Evolutionary conservation across 1,140 invertebrate species (phyloP).

Genomic region (Callitettix versicolor): DNA sequence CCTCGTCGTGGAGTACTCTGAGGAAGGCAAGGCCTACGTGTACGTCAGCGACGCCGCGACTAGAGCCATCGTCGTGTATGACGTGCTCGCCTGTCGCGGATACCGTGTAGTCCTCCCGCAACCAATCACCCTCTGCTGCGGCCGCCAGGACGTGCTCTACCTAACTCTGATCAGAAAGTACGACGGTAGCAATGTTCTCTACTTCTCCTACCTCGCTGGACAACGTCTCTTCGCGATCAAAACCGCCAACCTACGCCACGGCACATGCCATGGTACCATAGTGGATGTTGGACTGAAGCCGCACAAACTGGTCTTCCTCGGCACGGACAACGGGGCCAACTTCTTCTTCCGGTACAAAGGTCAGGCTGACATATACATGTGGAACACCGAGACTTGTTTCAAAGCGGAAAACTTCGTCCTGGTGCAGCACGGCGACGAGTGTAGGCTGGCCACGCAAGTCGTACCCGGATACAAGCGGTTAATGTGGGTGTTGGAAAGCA

Average conservation of each 20-base stretch:
- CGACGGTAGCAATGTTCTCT: conserved; percentile 38
- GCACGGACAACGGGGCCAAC: conserved; percentile 43
- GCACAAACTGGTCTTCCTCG: conserved; percentile 42
- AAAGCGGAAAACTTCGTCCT: conserved; percentile 41
- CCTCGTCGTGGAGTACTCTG: conserved; percentile 43
- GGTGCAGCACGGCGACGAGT: conserved; percentile 45
- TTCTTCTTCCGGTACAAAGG: conserved; percentile 44
- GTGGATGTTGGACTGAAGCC: conserved; percentile 43
- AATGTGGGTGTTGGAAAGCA: conserved; percentile 51
- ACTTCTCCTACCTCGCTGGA: conserved; percentile 47
- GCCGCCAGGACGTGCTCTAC: conserved; percentile 43
- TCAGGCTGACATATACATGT: conserved; percentile 46
- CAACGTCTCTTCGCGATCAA: conserved; percentile 44
- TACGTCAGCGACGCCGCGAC: conserved; percentile 49
- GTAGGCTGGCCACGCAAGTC: conserved; percentile 45
- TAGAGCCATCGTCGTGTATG: conserved; percentile 49
- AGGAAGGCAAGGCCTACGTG: conserved; percentile 37
- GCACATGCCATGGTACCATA: conserved; percentile 38
- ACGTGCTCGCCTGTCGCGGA: conserved; percentile 42
- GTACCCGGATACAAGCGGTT: conserved; percentile 41
- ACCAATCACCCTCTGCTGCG: conserved; percentile 32
- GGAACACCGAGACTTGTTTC: conserved; percentile 45
- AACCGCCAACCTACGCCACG: conserved; percentile 36
- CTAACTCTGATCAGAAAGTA: conserved; percentile 38
- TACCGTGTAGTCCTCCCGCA: conserved; percentile 25